These are phyloP conservation scores for Nomada fabriciana DNA, from an alignment of 2,888 invertebrate genomes.

Conservation along the genomic window DNA sequence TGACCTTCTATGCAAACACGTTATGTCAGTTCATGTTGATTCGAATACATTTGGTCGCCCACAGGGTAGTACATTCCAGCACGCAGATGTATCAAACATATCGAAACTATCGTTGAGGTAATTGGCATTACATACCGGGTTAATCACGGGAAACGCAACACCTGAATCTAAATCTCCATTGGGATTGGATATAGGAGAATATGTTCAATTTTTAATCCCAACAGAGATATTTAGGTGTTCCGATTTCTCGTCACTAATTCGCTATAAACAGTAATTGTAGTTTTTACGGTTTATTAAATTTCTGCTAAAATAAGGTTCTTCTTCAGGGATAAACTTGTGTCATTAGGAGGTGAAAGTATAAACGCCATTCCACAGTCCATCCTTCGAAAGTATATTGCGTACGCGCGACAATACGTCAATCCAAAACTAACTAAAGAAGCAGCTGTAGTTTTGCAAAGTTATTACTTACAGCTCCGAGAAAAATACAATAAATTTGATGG, in stretches of 20 bases:
- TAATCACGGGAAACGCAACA: too few relatives aligned
- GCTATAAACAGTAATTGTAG: neutral
- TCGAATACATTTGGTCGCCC: slow-evolving; percentile 65
- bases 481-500: slow-evolving; percentile 87
- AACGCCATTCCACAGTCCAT: slow-evolving; percentile 91
- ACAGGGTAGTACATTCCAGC: slow-evolving; percentile 34
- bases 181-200: too few relatives aligned
- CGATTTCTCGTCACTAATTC: neutral
- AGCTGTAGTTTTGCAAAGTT: slow-evolving; percentile 89
- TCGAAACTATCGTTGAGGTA: slow-evolving; percentile 55
- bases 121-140: neutral
- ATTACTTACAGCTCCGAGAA: slow-evolving; percentile 92
- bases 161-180: too few relatives aligned
- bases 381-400: slow-evolving; percentile 96
- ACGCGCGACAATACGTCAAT: slow-evolving; percentile 94
- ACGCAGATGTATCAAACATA: neutral
- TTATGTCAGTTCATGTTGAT: slow-evolving; percentile 91
- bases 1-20: slow-evolving; percentile 91
- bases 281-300: slow-evolving; percentile 2
- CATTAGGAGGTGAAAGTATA: slow-evolving; percentile 72
- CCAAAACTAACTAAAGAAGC: slow-evolving; percentile 92
- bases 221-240: too few relatives aligned
- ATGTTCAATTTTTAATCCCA: too few relatives aligned
- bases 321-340: slow-evolving; percentile 71
- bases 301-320: neutral